Percentiles rank a stretch among this genome's conserved stretches.
These are phyloP conservation scores for Euzophera pinguis DNA, from an alignment of 2,888 invertebrate species.

Conservation along the genomic window DNA sequence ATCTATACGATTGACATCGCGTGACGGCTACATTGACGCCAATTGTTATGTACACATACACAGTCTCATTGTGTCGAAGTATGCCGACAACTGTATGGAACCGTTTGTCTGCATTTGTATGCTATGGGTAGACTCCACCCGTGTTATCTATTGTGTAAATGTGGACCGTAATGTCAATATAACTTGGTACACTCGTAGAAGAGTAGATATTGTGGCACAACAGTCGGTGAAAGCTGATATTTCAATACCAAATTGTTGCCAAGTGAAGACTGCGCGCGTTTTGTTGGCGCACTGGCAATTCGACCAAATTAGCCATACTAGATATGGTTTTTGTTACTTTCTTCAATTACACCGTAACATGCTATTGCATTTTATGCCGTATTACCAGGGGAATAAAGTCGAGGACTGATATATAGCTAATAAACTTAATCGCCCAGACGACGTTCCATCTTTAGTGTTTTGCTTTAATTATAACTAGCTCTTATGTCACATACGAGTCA, in stretches of 20 bases:
- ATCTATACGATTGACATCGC: constrained; percentile 1
- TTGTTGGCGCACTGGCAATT: neutral
- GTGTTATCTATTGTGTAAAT: constrained; percentile 64
- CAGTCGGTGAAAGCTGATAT: constrained; percentile 7
- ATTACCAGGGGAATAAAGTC: neutral
- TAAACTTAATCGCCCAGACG: constrained; percentile 11
- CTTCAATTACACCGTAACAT: neutral
- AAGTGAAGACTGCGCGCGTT: neutral
- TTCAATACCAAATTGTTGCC: constrained; percentile 5
- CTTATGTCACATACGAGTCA: neutral
- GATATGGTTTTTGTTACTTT: constrained; percentile 11
- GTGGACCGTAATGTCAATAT: constrained; percentile 48
- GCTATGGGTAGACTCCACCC: constrained; percentile 34
- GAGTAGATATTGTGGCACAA: neutral
- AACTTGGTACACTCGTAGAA: neutral
- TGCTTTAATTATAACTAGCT: constrained; percentile 3
- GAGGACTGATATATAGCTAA: neutral
- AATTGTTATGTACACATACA: constrained; percentile 22
- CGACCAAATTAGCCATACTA: constrained; percentile 6
- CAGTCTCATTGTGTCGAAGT: constrained; percentile 41
- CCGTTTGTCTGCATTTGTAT: constrained; percentile 59
- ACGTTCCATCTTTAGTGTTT: constrained; percentile 10
- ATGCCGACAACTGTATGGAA: constrained; percentile 40
- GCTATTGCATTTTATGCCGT: neutral
- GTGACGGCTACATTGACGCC: constrained; percentile 21